These are phyloP conservation scores for Phylloscopus whistleri DNA, from an alignment of 2,113 vertebrate species.

Conservation along the genomic window DNA sequence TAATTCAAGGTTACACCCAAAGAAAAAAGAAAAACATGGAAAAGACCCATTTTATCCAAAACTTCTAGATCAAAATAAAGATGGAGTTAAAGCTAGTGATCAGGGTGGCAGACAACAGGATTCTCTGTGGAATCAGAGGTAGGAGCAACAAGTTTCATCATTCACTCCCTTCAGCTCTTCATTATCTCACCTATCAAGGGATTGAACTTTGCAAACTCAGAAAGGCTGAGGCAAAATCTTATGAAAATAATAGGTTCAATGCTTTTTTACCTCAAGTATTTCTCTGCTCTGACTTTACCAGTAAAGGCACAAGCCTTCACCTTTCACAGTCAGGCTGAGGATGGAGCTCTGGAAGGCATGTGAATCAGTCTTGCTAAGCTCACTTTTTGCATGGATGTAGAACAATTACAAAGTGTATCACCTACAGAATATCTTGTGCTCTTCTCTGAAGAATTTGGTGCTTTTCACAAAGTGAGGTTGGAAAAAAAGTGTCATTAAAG, in stretches of 20 bases:
- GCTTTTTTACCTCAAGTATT: neutral
- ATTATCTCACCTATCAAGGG: neutral
- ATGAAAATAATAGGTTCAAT: neutral
- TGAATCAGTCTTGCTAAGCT: neutral
- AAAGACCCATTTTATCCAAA: neutral
- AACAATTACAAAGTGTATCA: neutral
- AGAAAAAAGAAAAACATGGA: neutral
- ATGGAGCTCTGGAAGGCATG: neutral
- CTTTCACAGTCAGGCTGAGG: neutral
- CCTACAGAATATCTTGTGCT: neutral
- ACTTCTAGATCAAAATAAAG: neutral
- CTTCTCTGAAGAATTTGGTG: neutral
- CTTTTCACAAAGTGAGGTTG: neutral
- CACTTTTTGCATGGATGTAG: neutral
- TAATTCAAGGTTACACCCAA: neutral
- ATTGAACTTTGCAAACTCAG: neutral
- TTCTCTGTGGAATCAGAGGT: neutral
- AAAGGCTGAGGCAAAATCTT: neutral
- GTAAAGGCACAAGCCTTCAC: neutral
- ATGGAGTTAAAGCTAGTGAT: neutral
- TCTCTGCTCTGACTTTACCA: neutral
- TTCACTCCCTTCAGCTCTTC: neutral
- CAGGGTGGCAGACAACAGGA: neutral
- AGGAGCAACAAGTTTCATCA: neutral
- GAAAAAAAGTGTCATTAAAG: neutral